A percentile compares a stretch with the other conserved stretches of the same genome.
phyloP scores from a whole-genome alignment of 2,113 vertebrate genomes.

The Calcarius ornatus region DNA sequence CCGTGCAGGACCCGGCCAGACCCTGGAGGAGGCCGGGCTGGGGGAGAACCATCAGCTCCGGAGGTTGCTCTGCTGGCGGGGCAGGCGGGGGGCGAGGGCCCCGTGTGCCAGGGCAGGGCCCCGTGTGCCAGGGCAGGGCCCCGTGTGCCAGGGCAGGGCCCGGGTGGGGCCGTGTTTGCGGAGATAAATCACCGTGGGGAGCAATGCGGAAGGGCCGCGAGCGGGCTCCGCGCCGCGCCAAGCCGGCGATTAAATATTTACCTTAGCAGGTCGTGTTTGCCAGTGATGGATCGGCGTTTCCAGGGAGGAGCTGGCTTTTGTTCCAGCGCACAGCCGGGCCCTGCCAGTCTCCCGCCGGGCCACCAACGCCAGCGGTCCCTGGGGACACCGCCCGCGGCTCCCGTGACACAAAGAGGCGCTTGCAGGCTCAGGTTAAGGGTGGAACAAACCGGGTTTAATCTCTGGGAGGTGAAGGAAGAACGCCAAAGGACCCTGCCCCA shows the following conservation, averaged over 20 bases:
- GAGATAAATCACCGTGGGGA: not conserved
- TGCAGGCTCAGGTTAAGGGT: not conserved
- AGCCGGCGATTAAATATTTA: constrained; percentile 62
- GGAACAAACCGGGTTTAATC: constrained; percentile 21
- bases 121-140: not conserved
- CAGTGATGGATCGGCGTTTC: not conserved
- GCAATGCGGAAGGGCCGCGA: constrained; percentile 4
- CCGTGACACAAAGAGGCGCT: not conserved
- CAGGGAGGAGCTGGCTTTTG: constrained; percentile 25
- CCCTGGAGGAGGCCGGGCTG: not conserved
- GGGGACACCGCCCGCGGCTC: not conserved
- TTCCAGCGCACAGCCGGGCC: not conserved
- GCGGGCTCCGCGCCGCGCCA: not conserved
- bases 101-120: not conserved
- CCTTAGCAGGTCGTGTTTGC: constrained; percentile 19
- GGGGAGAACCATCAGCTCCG: fast-evolving
- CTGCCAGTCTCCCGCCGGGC: not conserved
- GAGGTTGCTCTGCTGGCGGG: fast-evolving
- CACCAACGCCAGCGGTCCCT: not conserved
- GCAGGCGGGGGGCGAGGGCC: not conserved
- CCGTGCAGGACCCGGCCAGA: fast-evolving
- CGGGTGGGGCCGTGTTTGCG: constrained; percentile 6
- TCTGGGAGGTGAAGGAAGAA: not conserved
- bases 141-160: not conserved
- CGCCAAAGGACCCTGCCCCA: not conserved